Evolutionary conservation across 2,888 invertebrate species (phyloP).

Genomic region (Onthophagus sagittarius): DNA sequence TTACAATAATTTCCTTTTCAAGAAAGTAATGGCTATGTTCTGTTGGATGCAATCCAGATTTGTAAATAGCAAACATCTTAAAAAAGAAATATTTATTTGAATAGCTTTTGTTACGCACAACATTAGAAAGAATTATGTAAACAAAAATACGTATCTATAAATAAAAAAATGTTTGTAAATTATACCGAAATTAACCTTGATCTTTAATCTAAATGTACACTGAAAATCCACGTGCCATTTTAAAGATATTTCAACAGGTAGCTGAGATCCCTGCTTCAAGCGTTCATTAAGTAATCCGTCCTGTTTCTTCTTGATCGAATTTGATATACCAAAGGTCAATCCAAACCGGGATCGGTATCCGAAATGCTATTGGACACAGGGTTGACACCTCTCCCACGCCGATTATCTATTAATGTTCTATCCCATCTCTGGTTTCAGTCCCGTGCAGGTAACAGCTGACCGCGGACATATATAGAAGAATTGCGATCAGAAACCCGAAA

Average conservation of each 20-base stretch:
- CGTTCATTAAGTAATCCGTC: not conserved
- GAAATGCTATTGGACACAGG: not conserved
- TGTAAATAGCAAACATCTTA: no score
- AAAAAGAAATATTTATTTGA: no score
- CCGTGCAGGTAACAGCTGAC: slow-evolving; percentile 18
- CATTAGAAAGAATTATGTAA: no score
- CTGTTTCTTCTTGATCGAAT: not conserved
- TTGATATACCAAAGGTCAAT: not conserved
- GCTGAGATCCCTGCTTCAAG: not conserved
- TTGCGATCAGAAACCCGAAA: not conserved
- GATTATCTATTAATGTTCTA: slow-evolving; percentile 8
- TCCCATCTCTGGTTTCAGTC: slow-evolving; percentile 24
- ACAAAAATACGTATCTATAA: no score
- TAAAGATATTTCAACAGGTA: not conserved
- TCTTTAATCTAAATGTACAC: not conserved
- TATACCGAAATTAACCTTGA: not conserved
- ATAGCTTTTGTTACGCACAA: no score
- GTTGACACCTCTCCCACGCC: not conserved
- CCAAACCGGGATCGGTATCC: not conserved
- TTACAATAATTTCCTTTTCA: no score
- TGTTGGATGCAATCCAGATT: no score
- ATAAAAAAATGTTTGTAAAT: no score
- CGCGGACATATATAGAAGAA: slow-evolving; percentile 23
- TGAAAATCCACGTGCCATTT: not conserved
- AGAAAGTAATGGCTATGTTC: no score